A percentile compares a stretch with the other conserved stretches of the same genome.
phyloP scores from a whole-genome alignment of 30 jellyfish, hydroid and myxozoan species.

The Aurelia aurita region DNA sequence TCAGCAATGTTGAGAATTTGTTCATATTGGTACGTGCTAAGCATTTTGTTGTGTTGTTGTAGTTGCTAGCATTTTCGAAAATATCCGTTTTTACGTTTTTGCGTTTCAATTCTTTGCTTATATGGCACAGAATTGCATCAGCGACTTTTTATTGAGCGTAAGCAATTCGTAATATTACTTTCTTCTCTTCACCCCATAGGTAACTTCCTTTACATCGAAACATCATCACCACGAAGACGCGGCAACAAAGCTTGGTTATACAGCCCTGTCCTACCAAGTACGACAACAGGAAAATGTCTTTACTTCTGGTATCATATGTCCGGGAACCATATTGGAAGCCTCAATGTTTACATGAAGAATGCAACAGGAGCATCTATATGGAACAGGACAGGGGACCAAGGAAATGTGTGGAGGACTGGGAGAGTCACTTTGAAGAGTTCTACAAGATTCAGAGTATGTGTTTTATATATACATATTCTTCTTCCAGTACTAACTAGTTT shows the following conservation, averaged over 20 bases:
- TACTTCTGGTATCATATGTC: constrained; percentile 98
- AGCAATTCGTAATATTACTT: too few relatives aligned
- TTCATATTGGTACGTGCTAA: too few relatives aligned
- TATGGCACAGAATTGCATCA: too few relatives aligned
- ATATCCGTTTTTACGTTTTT: too few relatives aligned
- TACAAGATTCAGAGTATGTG: constrained; percentile 60
- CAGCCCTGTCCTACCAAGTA: constrained; percentile 54
- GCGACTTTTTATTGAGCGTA: too few relatives aligned
- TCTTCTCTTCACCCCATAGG: constrained; percentile 64
- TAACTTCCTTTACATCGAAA: constrained; percentile 85
- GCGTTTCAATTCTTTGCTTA: too few relatives aligned
- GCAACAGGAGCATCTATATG: constrained; percentile 73
- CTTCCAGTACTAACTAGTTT: too few relatives aligned
- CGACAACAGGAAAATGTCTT: constrained; percentile 81
- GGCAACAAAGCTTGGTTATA: constrained; percentile 90
- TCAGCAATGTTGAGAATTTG: too few relatives aligned
- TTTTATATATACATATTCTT: too few relatives aligned
- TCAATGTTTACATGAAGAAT: constrained; percentile 74
- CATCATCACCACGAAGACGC: constrained; percentile 85
- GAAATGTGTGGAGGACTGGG: constrained; percentile 95
- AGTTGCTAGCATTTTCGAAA: too few relatives aligned
- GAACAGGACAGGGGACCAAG: constrained; percentile 96
- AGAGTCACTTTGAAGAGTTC: constrained; percentile 79
- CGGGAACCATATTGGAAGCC: constrained; percentile 85
- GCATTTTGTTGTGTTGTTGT: too few relatives aligned